Percentiles rank a stretch among this genome's conserved stretches.
Conservation (phyloP, 2,888 invertebrate species). For the Amaurobius ferox region DNA sequence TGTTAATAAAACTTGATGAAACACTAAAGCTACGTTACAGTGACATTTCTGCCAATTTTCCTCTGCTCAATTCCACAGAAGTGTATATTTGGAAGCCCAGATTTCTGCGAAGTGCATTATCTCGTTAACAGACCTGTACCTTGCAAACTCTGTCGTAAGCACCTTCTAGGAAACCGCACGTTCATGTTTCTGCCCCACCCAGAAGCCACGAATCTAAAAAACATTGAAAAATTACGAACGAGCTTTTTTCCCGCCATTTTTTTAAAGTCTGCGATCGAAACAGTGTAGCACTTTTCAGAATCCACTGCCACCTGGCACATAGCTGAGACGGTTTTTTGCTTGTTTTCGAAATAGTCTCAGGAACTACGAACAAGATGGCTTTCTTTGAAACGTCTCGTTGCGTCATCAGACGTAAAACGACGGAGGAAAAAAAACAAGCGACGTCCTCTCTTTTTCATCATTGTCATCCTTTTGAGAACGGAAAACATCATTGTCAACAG, state of each 20-base stretch:
- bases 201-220: background rate
- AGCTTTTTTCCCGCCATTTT: background rate
- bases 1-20: no score
- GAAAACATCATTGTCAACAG: slow-evolving; percentile 31
- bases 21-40: no score
- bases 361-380: slow-evolving; percentile 16
- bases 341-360: slow-evolving; percentile 39
- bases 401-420: slow-evolving; percentile 26
- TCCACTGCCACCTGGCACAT: slow-evolving; percentile 42
- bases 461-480: slow-evolving; percentile 8
- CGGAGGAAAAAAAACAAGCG: slow-evolving; percentile 7
- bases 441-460: slow-evolving; percentile 18
- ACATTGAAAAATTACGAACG: background rate
- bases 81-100: background rate
- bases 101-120: background rate
- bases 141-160: background rate
- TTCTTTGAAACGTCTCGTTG: slow-evolving; percentile 33
- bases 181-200: background rate
- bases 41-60: background rate
- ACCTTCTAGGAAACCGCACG: background rate
- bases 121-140: background rate
- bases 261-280: slow-evolving; percentile 19
- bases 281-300: slow-evolving; percentile 48
- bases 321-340: slow-evolving; percentile 57
- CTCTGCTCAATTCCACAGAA: background rate